Evolutionary conservation across 2,113 vertebrate species (phyloP), one percentile per base, ranked within the genome.

Genomic region (Muntiacus muntjak): DNA sequence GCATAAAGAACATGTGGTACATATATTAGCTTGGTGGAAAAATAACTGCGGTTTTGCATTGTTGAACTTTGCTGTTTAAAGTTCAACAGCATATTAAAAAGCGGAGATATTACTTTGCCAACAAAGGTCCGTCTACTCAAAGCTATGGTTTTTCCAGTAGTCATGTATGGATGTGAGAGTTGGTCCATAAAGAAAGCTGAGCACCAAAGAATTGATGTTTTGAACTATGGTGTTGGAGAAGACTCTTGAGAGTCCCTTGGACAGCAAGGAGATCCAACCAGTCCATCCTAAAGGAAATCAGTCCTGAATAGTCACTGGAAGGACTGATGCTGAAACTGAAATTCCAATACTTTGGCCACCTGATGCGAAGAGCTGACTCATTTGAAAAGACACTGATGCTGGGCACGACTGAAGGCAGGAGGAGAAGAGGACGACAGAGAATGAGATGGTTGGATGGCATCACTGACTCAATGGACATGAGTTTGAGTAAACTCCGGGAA

Each of bases 371-470:
- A 40, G 36, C n/a, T 40, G n/a, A 71, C n/a, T 40, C n/a, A 71
- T 1, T 36, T 5, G n/a, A 40, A 71, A 23, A 40, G 67, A 23
- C 19, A 10, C 67, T 71, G n/a, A 71, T 71, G 67, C n/a, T 71
- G 67, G 19, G 19, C 36, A 71, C 5, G 67, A 71, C 0, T 40
- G n/a, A 40, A 40, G 67, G 67, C 0, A 0, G n/a, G 10, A 36
- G n/a, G 67, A 40, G n/a, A 71, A 40, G 67, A 19, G 10, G 67
- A 40, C 10, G 2, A 71, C 19, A 71, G n/a, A 71, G 67, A 12
- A 71, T 71, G n/a, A 71, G 19, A 71, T 23, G n/a, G n/a, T 23
- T 71, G 67, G 67, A 71, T 71, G 67, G 19, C 10, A 71, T 40
- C n/a, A 71, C 67, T 36, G 36, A 71, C 67, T 71, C 67, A 71